These are phyloP conservation scores for Galaxias olidus DNA, from an alignment of 2,797 vertebrate genomes.

Conservation along the genomic window DNA sequence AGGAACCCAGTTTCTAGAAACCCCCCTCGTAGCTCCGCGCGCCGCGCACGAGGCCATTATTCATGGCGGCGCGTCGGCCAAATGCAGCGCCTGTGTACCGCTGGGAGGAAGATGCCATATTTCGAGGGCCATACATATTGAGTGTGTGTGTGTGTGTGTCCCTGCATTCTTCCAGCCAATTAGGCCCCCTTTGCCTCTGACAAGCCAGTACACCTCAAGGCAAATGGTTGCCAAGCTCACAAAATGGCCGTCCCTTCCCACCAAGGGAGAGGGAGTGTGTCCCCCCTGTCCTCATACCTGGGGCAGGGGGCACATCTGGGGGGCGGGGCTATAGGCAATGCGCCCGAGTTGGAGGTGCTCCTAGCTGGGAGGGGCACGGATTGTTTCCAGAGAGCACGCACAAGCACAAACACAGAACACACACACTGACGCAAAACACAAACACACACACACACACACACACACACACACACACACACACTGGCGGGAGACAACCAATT, in stretches of 20 bases:
- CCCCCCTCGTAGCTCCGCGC: no score
- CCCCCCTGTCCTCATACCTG: no score
- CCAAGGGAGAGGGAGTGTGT: constrained; percentile 5
- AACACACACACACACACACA: constrained; percentile 6
- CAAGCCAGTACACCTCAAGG: constrained; percentile 38
- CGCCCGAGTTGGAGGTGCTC: no score
- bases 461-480: background rate
- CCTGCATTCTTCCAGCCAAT: constrained; percentile 49
- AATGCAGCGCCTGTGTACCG: constrained; percentile 17
- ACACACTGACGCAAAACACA: constrained; percentile 34
- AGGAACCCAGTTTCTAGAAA: background rate
- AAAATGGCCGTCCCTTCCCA: constrained; percentile 33
- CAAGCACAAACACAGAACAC: constrained; percentile 20
- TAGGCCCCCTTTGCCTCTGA: constrained; percentile 40
- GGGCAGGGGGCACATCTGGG: no score
- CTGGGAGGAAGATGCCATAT: constrained; percentile 31
- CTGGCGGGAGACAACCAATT: no score
- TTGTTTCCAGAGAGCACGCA: no score
- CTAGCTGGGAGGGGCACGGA: background rate
- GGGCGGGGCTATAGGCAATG: no score
- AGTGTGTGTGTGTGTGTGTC: constrained; percentile 24
- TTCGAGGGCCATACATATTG: constrained; percentile 45
- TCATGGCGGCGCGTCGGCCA: constrained; percentile 4
- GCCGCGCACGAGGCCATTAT: background rate
- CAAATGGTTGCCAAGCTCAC: constrained; percentile 39